These are phyloP conservation scores for Phalacrocorax aristotelis DNA, from an alignment of 2,113 vertebrate species.

Conservation along the genomic window DNA sequence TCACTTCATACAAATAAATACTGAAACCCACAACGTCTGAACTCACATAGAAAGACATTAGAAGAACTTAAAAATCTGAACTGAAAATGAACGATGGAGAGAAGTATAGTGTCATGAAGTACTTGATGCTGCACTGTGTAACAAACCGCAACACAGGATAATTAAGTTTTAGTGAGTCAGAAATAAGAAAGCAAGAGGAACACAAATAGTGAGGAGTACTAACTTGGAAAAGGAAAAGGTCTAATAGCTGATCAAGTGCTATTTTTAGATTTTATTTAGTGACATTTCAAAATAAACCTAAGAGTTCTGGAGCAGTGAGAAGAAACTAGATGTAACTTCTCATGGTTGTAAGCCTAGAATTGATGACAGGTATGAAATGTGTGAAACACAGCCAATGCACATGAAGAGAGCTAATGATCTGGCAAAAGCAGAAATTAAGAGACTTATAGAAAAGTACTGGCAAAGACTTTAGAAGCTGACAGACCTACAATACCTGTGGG, in stretches of 20 bases:
- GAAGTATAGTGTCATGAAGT: not conserved
- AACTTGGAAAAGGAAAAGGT: not conserved
- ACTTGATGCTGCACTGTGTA: not conserved
- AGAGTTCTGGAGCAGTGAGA: not conserved
- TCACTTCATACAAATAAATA: not conserved
- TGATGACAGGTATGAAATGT: accelerated
- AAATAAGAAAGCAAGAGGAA: not conserved
- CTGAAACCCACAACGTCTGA: not conserved
- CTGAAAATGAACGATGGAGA: not conserved
- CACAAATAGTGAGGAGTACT: not conserved
- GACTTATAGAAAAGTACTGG: not conserved
- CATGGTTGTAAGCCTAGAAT: not conserved
- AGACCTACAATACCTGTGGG: not conserved
- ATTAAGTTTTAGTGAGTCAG: not conserved
- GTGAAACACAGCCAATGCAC: not conserved
- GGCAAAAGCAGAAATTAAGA: not conserved
- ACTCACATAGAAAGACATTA: not conserved
- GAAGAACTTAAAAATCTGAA: not conserved
- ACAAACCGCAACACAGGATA: not conserved
- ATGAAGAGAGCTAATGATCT: not conserved
- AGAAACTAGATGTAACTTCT: not conserved
- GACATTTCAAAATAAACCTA: not conserved
- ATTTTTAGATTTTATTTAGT: not conserved
- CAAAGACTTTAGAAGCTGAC: not conserved
- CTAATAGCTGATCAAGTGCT: not conserved